Base-by-base conservation (phyloP, 2,888 invertebrate species). In the Pterobdella sp. region DNA sequence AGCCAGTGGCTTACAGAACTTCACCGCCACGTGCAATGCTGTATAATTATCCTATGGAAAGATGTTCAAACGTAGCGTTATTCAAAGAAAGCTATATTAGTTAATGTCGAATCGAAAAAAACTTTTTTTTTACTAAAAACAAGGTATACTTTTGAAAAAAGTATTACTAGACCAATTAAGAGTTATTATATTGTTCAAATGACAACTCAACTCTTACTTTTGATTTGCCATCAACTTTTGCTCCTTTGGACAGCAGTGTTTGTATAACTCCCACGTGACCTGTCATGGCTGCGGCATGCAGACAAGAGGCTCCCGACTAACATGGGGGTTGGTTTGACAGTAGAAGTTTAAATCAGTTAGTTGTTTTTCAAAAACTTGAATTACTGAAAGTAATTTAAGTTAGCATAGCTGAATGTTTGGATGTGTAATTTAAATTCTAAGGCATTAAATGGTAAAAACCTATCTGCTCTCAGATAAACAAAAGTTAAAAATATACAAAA, bases 181-280 rank as follows among this genome's bases (percentile, higher is more conserved):
- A 67, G n/a, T 31, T n/a, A 69, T 22, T 72, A 37, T 26, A 4
- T 32, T 10, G n/a, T n/a, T 7, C 7, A 26, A 34, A 7, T 14
- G 32, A 63, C 32, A 60, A 7, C 10, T 26, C 14, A 63, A 63
- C 10, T 22, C 60, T 88, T 86, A 94, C 94, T 85, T 94, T 94
- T 10, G 95, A 96, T 52, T 90, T 90, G 64, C 93, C 91, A 82
- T 96, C 94, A 0, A 97, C 96, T 84, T 92, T 91, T 83, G 97
- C 97, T 68, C 97, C 97, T 83, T 95, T 93, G 82, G 93, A 92
- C 74, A 98, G 86, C 63, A 98, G 86, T 0, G 96, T 94, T 84
- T 93, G 94, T 81, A 97, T 95, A 81, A 97, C 96, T 36, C 94
- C 93, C 3, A 94, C 93, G 82, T 97, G 96, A 0, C 98, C 98